Percentiles rank a stretch among this genome's conserved stretches.
phyloP scores from a whole-genome alignment of 2,888 invertebrate genomes.

The Criorhina ranunculi region DNA sequence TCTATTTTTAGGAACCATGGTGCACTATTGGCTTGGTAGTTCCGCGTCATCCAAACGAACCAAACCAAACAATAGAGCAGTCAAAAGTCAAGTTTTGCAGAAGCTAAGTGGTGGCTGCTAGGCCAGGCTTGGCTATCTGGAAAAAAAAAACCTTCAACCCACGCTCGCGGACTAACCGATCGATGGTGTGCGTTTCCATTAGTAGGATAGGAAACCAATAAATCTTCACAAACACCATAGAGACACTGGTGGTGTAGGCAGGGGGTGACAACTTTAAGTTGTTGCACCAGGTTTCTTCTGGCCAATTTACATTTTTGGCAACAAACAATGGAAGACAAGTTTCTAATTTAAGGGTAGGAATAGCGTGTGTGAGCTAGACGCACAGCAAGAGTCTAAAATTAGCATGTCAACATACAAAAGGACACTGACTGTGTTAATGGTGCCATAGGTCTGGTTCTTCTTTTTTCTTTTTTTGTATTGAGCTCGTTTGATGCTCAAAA shows the following conservation, averaged over 20 bases:
- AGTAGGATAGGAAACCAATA: conserved; percentile 38
- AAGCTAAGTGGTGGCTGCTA: neutral
- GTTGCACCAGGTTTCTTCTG: conserved; percentile 2
- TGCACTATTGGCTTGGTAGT: conserved; percentile 14
- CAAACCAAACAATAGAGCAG: conserved; percentile 32
- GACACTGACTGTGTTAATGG: conserved; percentile 18
- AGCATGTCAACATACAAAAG: conserved; percentile 42
- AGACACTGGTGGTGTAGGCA: too few species aligned
- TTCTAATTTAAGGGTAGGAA: neutral
- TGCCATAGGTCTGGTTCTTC: neutral
- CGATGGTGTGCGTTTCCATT: neutral
- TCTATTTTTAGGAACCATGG: conserved; percentile 52
- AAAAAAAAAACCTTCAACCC: conserved; percentile 7
- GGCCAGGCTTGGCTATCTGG: neutral
- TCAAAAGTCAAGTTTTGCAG: neutral
- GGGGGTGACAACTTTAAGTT: neutral
- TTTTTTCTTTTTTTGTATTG: neutral
- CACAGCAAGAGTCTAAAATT: conserved; percentile 27
- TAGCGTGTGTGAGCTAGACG: neutral
- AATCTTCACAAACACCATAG: conserved; percentile 17
- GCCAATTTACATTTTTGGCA: neutral
- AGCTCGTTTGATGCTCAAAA: neutral
- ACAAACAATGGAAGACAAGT: neutral
- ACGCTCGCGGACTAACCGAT: neutral
- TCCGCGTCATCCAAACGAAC: conserved; percentile 35